phyloP scores from a whole-genome alignment of 1,140 invertebrate species.

The Listronotus bonariensis region DNA sequence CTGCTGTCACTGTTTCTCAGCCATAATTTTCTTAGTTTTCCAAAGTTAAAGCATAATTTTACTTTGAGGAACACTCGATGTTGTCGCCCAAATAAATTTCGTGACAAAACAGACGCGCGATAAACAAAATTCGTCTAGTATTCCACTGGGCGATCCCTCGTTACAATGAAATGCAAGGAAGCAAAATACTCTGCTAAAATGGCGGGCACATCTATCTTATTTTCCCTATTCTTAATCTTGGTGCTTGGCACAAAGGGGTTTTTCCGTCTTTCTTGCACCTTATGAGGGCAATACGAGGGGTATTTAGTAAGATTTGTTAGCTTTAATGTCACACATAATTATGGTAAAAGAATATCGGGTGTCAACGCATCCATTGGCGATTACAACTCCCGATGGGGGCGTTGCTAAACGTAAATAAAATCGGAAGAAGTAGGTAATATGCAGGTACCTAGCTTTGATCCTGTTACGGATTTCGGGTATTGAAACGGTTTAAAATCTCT shows the following conservation, averaged over 20 bases:
- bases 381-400: too few species aligned
- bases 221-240: constrained; percentile 52
- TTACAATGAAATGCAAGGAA: constrained; percentile 52
- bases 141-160: constrained; percentile 19
- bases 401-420: too few species aligned
- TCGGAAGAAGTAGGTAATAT: too few species aligned
- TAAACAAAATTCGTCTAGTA: constrained; percentile 28
- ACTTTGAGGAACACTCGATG: constrained; percentile 49
- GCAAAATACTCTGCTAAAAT: constrained; percentile 51
- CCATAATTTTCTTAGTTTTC: constrained; percentile 52
- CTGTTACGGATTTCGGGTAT: too few species aligned
- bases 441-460: too few species aligned
- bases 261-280: constrained; percentile 3
- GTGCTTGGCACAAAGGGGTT: constrained; percentile 36
- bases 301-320: too few species aligned
- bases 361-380: too few species aligned
- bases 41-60: constrained; percentile 52
- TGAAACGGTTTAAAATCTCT: too few species aligned
- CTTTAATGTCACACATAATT: too few species aligned
- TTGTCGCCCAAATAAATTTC: not conserved
- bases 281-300: too few species aligned
- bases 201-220: constrained; percentile 54
- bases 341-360: too few species aligned
- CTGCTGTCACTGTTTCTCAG: constrained; percentile 20
- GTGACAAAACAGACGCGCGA: not conserved